These are phyloP conservation scores for Rutpela maculata DNA, from an alignment of 2,888 invertebrate genomes.

Conservation along the genomic window DNA sequence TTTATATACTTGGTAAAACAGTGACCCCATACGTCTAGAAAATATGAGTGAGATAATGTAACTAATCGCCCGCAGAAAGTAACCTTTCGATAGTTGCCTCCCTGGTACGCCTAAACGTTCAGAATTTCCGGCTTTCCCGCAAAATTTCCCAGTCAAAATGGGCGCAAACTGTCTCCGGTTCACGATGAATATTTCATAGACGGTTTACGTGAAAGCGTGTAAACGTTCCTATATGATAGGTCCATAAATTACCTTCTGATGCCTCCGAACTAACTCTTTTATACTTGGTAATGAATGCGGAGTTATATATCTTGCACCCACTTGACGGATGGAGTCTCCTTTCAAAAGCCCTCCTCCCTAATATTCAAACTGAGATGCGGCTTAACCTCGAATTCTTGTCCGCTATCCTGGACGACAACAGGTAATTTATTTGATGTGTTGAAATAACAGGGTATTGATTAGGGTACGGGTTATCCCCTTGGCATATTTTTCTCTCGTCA, in stretches of 20 bases:
- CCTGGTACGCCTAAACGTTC: neutral
- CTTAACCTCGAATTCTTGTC: constrained; percentile 11
- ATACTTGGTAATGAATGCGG: constrained; percentile 21
- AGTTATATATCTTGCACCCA: constrained; percentile 9
- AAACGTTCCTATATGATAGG: neutral
- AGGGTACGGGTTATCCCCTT: constrained; percentile 1
- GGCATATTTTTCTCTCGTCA: neutral
- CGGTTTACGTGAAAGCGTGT: neutral
- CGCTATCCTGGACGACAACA: constrained; percentile 14
- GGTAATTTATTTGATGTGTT: constrained; percentile 7
- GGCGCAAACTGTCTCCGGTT: constrained; percentile 12
- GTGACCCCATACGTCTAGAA: too few species aligned
- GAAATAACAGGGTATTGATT: constrained; percentile 8
- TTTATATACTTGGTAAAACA: too few species aligned
- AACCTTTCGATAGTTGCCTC: neutral
- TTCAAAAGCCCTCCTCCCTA: neutral
- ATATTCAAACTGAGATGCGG: neutral
- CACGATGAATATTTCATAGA: constrained; percentile 17
- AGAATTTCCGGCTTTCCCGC: neutral
- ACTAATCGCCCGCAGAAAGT: neutral
- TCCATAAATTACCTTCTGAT: constrained; percentile 16
- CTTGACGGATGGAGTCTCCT: constrained; percentile 7
- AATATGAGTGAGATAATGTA: neutral
- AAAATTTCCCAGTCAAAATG: constrained; percentile 12
- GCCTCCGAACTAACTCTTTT: constrained; percentile 13